Conservation (phyloP, 2,113 vertebrate species). For the Sorex araneus region DNA sequence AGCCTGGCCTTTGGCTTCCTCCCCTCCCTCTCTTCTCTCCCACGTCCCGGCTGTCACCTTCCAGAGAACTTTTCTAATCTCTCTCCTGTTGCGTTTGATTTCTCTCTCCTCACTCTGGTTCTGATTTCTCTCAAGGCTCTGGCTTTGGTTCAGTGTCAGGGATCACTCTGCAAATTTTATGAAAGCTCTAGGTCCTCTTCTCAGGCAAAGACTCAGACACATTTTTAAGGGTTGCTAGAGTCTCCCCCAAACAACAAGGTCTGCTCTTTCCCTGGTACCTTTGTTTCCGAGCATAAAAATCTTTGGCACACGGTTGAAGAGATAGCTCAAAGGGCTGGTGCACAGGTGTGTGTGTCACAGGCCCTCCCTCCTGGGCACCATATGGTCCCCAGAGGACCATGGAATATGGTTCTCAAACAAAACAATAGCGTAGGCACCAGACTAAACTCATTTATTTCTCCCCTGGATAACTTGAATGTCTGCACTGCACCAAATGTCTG, state of each 20-base stretch:
- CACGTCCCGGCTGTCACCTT: background rate
- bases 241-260: background rate
- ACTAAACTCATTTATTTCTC: background rate
- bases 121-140: background rate
- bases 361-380: too few species aligned
- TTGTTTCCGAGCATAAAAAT: background rate
- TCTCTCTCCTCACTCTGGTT: background rate
- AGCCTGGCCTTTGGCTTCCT: background rate
- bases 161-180: background rate
- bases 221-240: slow-evolving; percentile 18
- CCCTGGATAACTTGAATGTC: background rate
- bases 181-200: background rate
- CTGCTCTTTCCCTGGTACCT: background rate
- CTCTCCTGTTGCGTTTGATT: background rate
- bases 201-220: background rate
- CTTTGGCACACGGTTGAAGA: background rate
- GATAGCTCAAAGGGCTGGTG: background rate
- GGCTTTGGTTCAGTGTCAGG: background rate
- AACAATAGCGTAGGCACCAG: too few species aligned
- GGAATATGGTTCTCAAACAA: too few species aligned
- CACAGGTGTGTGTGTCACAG: too few species aligned
- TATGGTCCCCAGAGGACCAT: background rate
- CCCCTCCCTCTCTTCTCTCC: background rate
- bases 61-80: background rate
- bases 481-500: background rate